Conservation (phyloP, 1,140 invertebrate genomes). For the Drosophila parvula region DNA sequence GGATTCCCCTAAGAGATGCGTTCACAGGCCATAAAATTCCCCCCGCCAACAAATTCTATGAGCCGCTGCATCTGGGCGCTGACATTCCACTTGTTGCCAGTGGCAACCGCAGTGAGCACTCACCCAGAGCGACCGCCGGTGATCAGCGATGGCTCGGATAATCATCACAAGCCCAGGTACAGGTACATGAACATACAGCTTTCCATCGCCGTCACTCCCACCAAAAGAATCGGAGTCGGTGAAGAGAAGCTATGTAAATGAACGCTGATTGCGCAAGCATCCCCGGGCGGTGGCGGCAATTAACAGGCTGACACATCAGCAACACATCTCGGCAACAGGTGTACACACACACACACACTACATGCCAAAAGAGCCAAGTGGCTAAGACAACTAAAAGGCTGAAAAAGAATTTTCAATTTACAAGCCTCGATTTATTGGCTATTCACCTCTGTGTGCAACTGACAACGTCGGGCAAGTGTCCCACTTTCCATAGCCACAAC, state of each 20-base stretch:
- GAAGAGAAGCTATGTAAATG: conserved; percentile 59
- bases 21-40: conserved; percentile 24
- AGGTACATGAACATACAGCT: neutral
- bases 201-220: neutral
- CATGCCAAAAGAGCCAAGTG: conserved; percentile 59
- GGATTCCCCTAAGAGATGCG: conserved; percentile 10
- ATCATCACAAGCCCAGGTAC: neutral
- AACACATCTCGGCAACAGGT: conserved; percentile 61
- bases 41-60: conserved; percentile 1
- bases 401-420: conserved; percentile 82
- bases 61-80: conserved; percentile 13
- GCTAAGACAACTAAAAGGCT: conserved; percentile 12
- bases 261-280: conserved; percentile 68
- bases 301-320: conserved; percentile 60
- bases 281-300: conserved; percentile 52
- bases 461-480: conserved; percentile 62
- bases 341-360: conserved; percentile 56
- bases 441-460: conserved; percentile 78
- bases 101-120: conserved; percentile 50
- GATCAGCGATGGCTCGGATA: conserved; percentile 36
- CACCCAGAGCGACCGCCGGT: conserved; percentile 29
- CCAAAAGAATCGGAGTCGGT: conserved; percentile 13
- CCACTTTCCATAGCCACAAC: conserved; percentile 78
- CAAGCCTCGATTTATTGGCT: conserved; percentile 83
- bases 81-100: conserved; percentile 30